These are phyloP conservation scores for Eulacestoma nigropectus DNA, from an alignment of 2,113 vertebrate genomes.

Conservation along the genomic window DNA sequence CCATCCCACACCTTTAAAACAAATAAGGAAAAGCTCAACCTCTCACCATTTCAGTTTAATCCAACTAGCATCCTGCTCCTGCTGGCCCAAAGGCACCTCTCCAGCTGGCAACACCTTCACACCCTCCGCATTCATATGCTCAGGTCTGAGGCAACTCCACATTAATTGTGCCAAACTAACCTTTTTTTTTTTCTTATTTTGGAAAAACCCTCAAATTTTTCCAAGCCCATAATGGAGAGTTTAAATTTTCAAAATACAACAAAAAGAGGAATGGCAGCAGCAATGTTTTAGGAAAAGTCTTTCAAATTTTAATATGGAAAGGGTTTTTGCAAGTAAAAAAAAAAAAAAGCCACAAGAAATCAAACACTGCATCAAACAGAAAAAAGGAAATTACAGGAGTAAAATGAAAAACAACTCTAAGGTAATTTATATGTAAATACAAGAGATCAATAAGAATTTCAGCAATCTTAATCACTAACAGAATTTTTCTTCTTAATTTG, in stretches of 20 bases:
- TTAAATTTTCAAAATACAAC: not conserved
- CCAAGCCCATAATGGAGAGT: rapidly evolving
- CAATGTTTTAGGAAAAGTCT: not conserved
- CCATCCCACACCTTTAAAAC: not conserved
- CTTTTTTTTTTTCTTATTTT: not conserved
- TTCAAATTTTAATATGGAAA: not conserved
- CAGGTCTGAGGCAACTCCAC: not conserved
- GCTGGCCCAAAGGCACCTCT: not conserved
- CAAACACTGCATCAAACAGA: not conserved
- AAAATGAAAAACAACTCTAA: not conserved
- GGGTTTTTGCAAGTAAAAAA: not conserved
- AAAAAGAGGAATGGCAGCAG: not conserved
- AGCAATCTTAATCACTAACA: not conserved
- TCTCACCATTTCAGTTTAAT: not conserved
- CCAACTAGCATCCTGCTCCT: not conserved
- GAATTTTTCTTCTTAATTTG: not conserved
- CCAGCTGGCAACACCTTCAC: not conserved
- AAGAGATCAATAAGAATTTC: not conserved
- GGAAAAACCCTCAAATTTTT: not conserved
- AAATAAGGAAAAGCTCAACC: not conserved
- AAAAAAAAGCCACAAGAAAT: rapidly evolving
- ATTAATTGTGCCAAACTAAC: not conserved
- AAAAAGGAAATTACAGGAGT: not conserved
- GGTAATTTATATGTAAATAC: not conserved
- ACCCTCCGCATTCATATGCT: not conserved